Conservation (phyloP, 2,797 vertebrate genomes). For the Betta splendens region DNA sequence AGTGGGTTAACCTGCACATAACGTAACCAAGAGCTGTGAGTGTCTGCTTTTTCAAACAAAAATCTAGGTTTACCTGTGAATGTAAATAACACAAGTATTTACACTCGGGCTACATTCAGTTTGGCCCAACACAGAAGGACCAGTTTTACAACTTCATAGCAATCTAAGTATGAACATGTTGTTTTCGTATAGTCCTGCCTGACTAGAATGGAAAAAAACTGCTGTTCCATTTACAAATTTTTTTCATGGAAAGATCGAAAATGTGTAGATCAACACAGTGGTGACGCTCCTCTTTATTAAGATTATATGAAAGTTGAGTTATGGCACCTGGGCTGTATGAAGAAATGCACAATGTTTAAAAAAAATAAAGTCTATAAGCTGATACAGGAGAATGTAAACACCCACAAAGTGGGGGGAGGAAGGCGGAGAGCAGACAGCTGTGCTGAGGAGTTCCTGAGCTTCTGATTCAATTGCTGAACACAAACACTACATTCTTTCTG, state of each 20-base stretch:
- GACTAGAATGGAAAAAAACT: conserved; percentile 24
- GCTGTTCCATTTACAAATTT: conserved; percentile 2
- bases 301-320: too few relatives aligned
- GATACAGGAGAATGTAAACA: conserved; percentile 21
- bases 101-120: conserved; percentile 18
- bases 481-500: conserved; percentile 63
- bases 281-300: too few relatives aligned
- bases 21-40: not conserved
- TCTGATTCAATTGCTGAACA: conserved; percentile 49
- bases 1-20: too few relatives aligned
- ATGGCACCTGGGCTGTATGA: not conserved
- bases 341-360: conserved; percentile 3
- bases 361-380: conserved; percentile 1
- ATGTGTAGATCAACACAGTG: not conserved
- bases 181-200: conserved; percentile 9
- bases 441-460: conserved; percentile 1
- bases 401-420: conserved; percentile 33
- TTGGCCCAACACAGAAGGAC: conserved; percentile 27
- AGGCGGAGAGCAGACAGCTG: conserved; percentile 7
- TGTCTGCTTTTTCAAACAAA: conserved; percentile 1
- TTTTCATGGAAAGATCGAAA: not conserved
- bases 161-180: conserved; percentile 43
- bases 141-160: conserved; percentile 43
- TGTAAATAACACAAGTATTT: conserved; percentile 13
- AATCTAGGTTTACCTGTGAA: conserved; percentile 4